Percentiles rank a stretch among this genome's conserved stretches.
Evolutionary conservation across 92 coral and sea anemone genomes (phyloP).

Genomic region (Epizoanthus scotinus): DNA sequence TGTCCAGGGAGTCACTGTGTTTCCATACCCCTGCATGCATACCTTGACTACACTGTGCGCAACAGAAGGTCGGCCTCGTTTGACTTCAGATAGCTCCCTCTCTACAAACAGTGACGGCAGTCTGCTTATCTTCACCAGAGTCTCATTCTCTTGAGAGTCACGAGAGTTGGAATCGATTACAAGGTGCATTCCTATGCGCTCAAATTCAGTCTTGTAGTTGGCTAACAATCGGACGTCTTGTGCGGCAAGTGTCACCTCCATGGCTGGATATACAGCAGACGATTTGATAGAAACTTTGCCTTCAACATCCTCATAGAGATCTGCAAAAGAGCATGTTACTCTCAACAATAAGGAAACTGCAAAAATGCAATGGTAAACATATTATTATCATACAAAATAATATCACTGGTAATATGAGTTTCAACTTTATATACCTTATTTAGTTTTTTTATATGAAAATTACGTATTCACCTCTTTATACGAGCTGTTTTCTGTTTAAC

Average conservation of each 20-base stretch:
- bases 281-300: constrained; percentile 64
- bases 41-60: constrained; percentile 83
- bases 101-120: constrained; percentile 89
- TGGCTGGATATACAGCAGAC: constrained; percentile 68
- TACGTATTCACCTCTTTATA: too few species aligned
- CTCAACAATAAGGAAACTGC: too few species aligned
- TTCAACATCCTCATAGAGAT: constrained; percentile 51
- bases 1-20: neutral
- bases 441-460: too few species aligned
- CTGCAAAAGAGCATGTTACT: constrained; percentile 42
- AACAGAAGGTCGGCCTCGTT: constrained; percentile 73
- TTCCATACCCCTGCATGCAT: neutral
- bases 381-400: too few species aligned
- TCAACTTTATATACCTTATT: too few species aligned
- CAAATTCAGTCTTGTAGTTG: constrained; percentile 69
- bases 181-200: constrained; percentile 79
- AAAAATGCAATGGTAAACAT: too few species aligned
- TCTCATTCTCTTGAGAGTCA: constrained; percentile 35
- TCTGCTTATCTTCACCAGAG: constrained; percentile 46
- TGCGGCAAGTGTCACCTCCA: constrained; percentile 64
- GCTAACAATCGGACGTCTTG: constrained; percentile 74
- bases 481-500: too few species aligned
- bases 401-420: too few species aligned
- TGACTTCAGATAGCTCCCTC: constrained; percentile 82
- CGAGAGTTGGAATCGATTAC: constrained; percentile 40